Conservation (phyloP, 2,113 vertebrate species). For the Sigmodon hispidus region DNA sequence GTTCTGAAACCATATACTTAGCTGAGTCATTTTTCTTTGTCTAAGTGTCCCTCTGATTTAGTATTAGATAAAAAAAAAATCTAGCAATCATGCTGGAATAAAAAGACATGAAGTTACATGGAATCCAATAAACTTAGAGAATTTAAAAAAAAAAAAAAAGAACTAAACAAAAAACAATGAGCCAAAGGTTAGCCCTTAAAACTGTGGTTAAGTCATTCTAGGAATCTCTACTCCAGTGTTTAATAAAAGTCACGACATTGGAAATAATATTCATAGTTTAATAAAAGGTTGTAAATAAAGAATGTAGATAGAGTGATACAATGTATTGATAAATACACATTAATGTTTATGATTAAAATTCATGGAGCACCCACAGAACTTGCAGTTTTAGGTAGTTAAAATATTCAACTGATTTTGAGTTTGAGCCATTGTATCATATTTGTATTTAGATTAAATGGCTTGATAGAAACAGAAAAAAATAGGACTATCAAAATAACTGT, state of each 20-base stretch:
- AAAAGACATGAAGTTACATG: background rate
- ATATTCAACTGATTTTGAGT: constrained; percentile 21
- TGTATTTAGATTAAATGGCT: constrained; percentile 5
- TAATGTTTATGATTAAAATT: constrained; percentile 40
- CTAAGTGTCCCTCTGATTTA: background rate
- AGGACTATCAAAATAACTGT: background rate
- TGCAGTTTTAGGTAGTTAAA: background rate
- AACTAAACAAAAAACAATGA: background rate
- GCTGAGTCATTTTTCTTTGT: background rate
- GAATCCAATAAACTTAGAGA: background rate
- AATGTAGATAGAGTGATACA: constrained; percentile 50
- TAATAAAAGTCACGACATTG: constrained; percentile 11
- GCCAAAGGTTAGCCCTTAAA: background rate
- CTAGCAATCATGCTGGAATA: background rate
- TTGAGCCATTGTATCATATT: background rate
- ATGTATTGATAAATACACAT: background rate
- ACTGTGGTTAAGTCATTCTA: background rate
- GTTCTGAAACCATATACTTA: background rate
- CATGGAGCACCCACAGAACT: background rate
- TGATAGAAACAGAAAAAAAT: background rate
- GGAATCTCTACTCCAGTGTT: background rate
- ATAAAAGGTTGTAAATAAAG: constrained; percentile 40
- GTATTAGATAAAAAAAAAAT: background rate
- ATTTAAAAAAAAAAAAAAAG: background rate
- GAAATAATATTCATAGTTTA: constrained; percentile 4